A percentile compares a stretch with the other conserved stretches of the same genome.
These are phyloP conservation scores for Drosophila acutilabella DNA, from an alignment of 2,888 invertebrate species.

Conservation along the genomic window DNA sequence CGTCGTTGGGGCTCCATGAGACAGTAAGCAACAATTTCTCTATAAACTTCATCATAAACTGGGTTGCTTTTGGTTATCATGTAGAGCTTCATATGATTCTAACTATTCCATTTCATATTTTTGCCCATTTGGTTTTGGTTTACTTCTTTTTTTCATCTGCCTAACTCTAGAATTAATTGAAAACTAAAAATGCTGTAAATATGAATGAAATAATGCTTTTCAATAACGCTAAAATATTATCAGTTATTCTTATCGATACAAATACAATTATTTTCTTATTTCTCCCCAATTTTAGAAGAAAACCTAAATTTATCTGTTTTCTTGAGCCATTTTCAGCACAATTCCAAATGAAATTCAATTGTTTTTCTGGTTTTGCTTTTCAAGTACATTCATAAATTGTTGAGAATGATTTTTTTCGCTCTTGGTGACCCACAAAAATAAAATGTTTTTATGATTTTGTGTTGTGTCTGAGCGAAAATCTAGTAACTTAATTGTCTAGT, in stretches of 20 bases:
- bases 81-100: conserved; percentile 19
- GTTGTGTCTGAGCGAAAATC: conserved; percentile 10
- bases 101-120: conserved; percentile 36
- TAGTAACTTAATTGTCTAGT: conserved; percentile 48
- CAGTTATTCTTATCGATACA: background rate
- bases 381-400: conserved; percentile 35
- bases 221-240: background rate
- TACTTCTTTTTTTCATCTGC: conserved; percentile 18
- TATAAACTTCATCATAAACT: conserved; percentile 8
- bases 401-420: conserved; percentile 32
- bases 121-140: conserved; percentile 54
- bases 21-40: conserved; percentile 85
- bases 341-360: conserved; percentile 35
- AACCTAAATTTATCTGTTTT: conserved; percentile 10
- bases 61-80: conserved; percentile 42
- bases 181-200: conserved; percentile 23
- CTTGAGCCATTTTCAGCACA: background rate
- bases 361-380: conserved; percentile 14
- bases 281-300: conserved; percentile 7
- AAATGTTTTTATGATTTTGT: conserved; percentile 33
- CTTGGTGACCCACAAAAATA: conserved; percentile 18
- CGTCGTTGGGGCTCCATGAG: conserved; percentile 89
- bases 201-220: conserved; percentile 4
- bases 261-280: background rate
- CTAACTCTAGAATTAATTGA: conserved; percentile 1